Base-by-base conservation (phyloP, 2,797 vertebrate species). In the Neomorphus geoffroyi region DNA sequence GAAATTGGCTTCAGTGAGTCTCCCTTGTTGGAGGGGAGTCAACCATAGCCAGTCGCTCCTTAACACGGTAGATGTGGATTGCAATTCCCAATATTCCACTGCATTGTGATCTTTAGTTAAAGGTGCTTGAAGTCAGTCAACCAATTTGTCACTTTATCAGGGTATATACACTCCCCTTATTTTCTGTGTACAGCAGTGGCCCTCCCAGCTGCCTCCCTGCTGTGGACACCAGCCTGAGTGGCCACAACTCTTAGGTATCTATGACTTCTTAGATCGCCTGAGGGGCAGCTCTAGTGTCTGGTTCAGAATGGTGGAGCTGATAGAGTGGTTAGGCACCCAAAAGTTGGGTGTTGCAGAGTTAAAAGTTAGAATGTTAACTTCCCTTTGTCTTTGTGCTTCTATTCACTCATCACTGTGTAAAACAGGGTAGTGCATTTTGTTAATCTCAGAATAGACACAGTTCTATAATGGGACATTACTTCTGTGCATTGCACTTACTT, bases 401-500 rank as follows among this genome's bases (percentile, higher is more conserved):
- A 26, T 43, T 90, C 80, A 57, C 24, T 70, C 33, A 67, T 62
- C 37, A 37, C 48, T 60, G 66, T 86, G 64, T 64, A 72, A 91
- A 93, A 90, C 2, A 72, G 57, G 24, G 65, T 24, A 77, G 73
- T 50, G 60, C 39, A 32, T 90, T 95, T 94, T 1, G 3, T 88
- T 91, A 82, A 84, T 80, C 91, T 96, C 73, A 24, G 80, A 92
- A 85, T 13, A 93, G 92, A 71, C 80, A 74, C 37, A 71, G 71
- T 64, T 92, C 90, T 96, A 82, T 93, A 96, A 95, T 80, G 83
- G 92, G 90, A 92, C 80, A 84, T 93, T 90, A 92, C 86, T 96
- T 88, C 91, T 96, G 86, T 92, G 86, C 91, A 81, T 65, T 95
- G 80, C 88, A 93, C 71, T 96, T 93, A 86, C 92, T 96, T 96